Conservation (phyloP, 2,797 vertebrate genomes). For the Acropternis orthonyx region DNA sequence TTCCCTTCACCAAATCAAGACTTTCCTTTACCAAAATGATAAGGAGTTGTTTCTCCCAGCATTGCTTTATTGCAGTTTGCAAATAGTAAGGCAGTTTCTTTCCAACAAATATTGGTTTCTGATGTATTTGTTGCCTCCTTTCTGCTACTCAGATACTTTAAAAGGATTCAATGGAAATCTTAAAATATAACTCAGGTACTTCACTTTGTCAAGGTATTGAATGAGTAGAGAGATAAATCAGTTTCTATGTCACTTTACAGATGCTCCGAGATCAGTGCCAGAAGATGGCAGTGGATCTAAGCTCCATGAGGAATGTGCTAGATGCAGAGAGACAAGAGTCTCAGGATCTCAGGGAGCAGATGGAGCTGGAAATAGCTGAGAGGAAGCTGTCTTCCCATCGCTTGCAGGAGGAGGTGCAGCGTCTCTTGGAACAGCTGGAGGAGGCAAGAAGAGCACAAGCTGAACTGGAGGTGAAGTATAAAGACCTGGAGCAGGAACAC, state of each 20-base stretch:
- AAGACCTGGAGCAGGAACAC: constrained; percentile 31
- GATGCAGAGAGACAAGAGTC: constrained; percentile 75
- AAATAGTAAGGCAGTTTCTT: not conserved
- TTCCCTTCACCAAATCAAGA: not conserved
- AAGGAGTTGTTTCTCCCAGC: not conserved
- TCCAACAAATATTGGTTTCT: not conserved
- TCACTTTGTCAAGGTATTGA: not conserved
- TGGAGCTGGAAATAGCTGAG: constrained; percentile 73
- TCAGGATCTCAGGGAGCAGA: constrained; percentile 37
- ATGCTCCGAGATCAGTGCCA: constrained; percentile 83
- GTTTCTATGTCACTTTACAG: constrained; percentile 67
- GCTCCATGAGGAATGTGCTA: constrained; percentile 62
- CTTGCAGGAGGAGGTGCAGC: constrained; percentile 63
- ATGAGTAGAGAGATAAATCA: not conserved
- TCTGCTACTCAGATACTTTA: not conserved
- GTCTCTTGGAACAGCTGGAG: constrained; percentile 56
- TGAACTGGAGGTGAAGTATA: constrained; percentile 38
- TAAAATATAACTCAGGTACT: not conserved
- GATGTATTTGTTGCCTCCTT: not conserved
- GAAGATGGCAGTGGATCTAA: constrained; percentile 84
- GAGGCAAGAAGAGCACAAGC: constrained; percentile 47
- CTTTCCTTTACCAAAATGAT: not conserved
- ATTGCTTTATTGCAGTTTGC: not conserved
- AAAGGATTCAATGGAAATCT: not conserved
- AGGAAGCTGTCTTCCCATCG: constrained; percentile 50